Percentiles rank a stretch among this genome's conserved stretches.
Evolutionary conservation across 1,140 invertebrate species (phyloP).

Genomic region (Caenorhabditis brenneri): DNA sequence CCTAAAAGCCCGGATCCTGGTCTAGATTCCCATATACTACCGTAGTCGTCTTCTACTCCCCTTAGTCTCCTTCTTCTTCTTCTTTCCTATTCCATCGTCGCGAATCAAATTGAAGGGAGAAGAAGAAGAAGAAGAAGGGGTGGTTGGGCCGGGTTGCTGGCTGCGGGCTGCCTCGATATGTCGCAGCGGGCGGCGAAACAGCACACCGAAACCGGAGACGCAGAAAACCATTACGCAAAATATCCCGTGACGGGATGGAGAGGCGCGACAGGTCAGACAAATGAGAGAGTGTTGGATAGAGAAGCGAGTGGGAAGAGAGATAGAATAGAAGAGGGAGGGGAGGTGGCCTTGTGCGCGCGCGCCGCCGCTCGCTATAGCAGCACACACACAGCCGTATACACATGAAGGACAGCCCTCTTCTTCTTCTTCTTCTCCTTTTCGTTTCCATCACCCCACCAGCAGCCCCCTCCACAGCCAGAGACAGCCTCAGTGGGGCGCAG

Average conservation of each 20-base stretch:
- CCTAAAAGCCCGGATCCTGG: no score
- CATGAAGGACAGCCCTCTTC: slow-evolving; percentile 11
- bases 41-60: not conserved
- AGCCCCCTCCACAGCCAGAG: no score
- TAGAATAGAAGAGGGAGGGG: not conserved
- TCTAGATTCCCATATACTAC: no score
- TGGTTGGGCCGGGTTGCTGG: slow-evolving; percentile 20
- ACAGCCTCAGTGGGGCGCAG: not conserved
- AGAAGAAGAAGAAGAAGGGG: slow-evolving; percentile 2
- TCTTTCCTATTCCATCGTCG: not conserved
- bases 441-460: not conserved
- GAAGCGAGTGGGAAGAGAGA: not conserved
- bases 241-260: not conserved
- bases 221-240: not conserved
- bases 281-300: not conserved
- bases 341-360: slow-evolving; percentile 36
- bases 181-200: no score
- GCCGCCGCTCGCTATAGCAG: slow-evolving; percentile 28
- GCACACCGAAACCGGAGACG: not conserved
- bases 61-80: not conserved
- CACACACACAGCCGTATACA: not conserved
- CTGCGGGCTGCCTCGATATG: not conserved
- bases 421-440: not conserved
- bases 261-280: not conserved
- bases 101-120: slow-evolving; percentile 38